These are phyloP conservation scores for Tragelaphus imberbis DNA, from an alignment of 2,113 vertebrate genomes.

Conservation along the genomic window DNA sequence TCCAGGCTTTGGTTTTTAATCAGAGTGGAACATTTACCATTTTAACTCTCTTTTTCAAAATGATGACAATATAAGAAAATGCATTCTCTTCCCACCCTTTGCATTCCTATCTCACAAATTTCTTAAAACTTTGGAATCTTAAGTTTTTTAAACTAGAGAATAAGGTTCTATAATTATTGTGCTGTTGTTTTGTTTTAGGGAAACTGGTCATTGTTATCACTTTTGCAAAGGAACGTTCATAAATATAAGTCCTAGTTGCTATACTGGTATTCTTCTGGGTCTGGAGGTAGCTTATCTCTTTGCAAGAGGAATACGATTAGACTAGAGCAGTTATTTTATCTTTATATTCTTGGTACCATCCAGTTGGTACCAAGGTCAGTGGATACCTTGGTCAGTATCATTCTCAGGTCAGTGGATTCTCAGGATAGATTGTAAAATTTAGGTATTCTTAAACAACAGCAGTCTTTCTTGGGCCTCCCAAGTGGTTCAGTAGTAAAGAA, in stretches of 20 bases:
- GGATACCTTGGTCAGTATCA: too few relatives aligned
- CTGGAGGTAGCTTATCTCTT: background rate
- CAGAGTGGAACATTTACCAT: background rate
- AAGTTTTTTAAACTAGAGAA: background rate
- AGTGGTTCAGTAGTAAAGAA: background rate
- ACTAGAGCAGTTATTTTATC: background rate
- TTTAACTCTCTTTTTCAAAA: background rate
- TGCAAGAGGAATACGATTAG: background rate
- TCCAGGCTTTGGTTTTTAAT: background rate
- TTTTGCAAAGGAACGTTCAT: background rate
- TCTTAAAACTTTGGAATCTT: background rate
- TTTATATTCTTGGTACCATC: background rate
- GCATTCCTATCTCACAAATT: background rate
- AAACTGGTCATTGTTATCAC: background rate
- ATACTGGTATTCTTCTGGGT: background rate
- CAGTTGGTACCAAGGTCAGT: background rate
- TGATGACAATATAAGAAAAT: background rate
- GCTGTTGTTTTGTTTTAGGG: background rate
- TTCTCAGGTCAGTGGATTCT: background rate
- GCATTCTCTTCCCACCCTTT: background rate
- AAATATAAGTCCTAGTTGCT: background rate
- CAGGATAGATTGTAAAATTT: background rate
- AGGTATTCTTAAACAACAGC: background rate
- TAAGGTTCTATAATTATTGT: background rate
- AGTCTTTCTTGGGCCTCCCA: background rate